Conservation (phyloP, 2,888 invertebrate species). For the Synergus itoensis region DNA sequence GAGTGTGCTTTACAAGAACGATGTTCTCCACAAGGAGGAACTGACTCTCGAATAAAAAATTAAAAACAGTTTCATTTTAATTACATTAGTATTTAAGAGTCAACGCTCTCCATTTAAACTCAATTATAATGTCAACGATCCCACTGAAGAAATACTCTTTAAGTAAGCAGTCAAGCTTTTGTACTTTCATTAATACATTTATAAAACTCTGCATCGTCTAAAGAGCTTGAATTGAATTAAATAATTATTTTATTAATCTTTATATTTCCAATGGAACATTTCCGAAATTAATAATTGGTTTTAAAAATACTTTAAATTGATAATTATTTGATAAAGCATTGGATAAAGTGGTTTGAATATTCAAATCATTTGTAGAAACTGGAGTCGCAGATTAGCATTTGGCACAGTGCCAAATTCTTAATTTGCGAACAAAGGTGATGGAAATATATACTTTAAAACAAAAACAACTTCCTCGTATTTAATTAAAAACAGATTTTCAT, state of each 20-base stretch:
- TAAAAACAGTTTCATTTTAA: background rate
- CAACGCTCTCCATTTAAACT: background rate
- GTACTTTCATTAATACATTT: background rate
- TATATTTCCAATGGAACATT: background rate
- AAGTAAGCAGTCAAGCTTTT: conserved; percentile 24
- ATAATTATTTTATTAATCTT: background rate
- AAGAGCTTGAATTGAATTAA: background rate
- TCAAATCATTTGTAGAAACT: background rate
- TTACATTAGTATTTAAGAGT: background rate
- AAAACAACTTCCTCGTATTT: background rate
- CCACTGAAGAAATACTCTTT: conserved; percentile 28
- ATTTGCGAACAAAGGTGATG: conserved; percentile 19
- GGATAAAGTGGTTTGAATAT: background rate
- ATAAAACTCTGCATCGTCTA: background rate
- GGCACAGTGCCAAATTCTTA: conserved; percentile 5
- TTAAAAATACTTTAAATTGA: too few species aligned
- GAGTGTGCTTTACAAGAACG: background rate
- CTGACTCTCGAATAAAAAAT: background rate
- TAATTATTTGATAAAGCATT: background rate
- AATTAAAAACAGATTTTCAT: background rate
- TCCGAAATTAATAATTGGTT: too few species aligned
- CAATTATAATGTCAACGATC: conserved; percentile 18
- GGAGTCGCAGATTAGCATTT: background rate
- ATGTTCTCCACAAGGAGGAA: background rate
- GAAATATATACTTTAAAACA: background rate